Base-by-base conservation (phyloP, 1,140 invertebrate genomes). In the Zaprionus nigranus region DNA sequence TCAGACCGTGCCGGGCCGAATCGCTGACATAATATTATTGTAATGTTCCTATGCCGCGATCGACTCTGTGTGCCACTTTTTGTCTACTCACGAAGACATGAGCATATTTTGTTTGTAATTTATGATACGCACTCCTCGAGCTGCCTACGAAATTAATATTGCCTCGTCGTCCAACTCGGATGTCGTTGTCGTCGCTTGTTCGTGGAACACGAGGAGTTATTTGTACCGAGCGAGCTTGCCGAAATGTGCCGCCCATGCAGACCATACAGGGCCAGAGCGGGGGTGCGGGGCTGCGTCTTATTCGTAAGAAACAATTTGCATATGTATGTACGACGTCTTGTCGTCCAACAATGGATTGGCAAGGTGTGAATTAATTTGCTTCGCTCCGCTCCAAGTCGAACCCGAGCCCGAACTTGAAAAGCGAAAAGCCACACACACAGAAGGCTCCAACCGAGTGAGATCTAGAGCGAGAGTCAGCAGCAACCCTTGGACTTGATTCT, bases 291-390 rank as follows among this genome's bases (percentile, higher is more conserved):
- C 24, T 36, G 43, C 24, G 58, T 69, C 81, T 84, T 54, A 73
- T 88, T 88, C 85, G 72, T 62, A 85, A 90, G 85, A 90, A 90
- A 90, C 86, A 90, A 90, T 90, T 90, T 90, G 85, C 85, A 90
- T 90, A 90, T 82, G 74, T 79, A 79, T 78, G 53, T 76, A 40
- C 20, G 62, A 40, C 12, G 62, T 84, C 78, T 88, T 88, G 85
- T 81, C 85, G 60, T 73, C 67, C 73, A 79, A 90, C 85, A 90
- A 90, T 90, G 86, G 85, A 79, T 90, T 90, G 86, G 85, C 82
- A 90, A 90, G 85, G 85, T 90, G 85, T 90, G 85, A 90, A 90
- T 90, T 90, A 90, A 90, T 90, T 90, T 90, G 85, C 85, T 90
- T 78, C 77, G 85, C 85, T 85, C 78, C 11, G 46, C 9, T 51